A percentile compares a stretch with the other conserved stretches of the same genome.
These are phyloP conservation scores for Serranus cabrilla DNA, from an alignment of 2,797 vertebrate species.

Conservation along the genomic window DNA sequence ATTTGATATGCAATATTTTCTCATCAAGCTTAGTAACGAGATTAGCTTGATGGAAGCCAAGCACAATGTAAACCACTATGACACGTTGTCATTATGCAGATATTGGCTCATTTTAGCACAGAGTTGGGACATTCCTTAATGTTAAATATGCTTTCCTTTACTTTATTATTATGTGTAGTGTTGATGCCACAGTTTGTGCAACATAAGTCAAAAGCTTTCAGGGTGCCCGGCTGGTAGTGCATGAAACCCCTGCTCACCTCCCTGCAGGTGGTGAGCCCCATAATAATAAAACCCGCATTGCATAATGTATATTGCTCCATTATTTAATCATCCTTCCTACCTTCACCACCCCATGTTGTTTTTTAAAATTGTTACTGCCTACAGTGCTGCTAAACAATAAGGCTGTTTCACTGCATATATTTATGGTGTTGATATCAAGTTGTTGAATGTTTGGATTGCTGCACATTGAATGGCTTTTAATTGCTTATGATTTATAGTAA, in stretches of 20 bases:
- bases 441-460: conserved; percentile 6
- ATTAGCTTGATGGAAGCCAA: conserved; percentile 31
- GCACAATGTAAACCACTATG: conserved; percentile 16
- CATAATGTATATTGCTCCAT: conserved; percentile 18
- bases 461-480: conserved; percentile 2
- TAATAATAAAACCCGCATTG: conserved; percentile 14
- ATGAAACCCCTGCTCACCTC: not conserved
- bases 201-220: conserved; percentile 12
- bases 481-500: not conserved
- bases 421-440: not conserved
- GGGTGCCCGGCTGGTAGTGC: not conserved
- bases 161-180: conserved; percentile 2
- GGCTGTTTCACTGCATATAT: conserved; percentile 18
- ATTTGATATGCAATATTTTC: conserved; percentile 46
- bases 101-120: not conserved
- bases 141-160: conserved; percentile 14
- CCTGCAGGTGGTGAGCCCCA: conserved; percentile 21
- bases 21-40: conserved; percentile 38
- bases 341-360: conserved; percentile 14
- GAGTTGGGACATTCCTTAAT: not conserved
- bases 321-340: conserved; percentile 25
- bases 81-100: not conserved
- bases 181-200: conserved; percentile 5
- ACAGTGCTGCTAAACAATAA: conserved; percentile 24
- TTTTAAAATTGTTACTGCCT: conserved; percentile 15